A percentile compares a stretch with the other conserved stretches of the same genome.
Evolutionary conservation across 2,797 vertebrate genomes (phyloP).

Genomic region (Helostoma temminkii): DNA sequence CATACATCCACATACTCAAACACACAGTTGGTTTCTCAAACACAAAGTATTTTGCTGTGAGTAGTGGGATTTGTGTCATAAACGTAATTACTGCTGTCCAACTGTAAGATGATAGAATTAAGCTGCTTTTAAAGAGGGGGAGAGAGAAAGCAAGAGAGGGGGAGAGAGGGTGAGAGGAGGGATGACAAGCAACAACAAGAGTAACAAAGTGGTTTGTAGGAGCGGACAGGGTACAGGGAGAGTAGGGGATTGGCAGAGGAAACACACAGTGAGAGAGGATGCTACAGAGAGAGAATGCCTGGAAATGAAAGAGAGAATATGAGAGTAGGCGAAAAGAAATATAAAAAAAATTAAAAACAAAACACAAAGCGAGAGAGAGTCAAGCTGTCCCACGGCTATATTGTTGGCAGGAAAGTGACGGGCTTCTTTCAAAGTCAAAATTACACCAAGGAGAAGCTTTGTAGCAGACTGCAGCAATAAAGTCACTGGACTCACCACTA

Average conservation of each 20-base stretch:
- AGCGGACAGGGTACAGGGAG: conserved; percentile 22
- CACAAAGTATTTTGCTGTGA: conserved; percentile 71
- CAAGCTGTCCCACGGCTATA: conserved; percentile 71
- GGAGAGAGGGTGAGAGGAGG: conserved; percentile 11
- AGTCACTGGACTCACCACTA: conserved; percentile 55
- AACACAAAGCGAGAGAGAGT: conserved; percentile 57
- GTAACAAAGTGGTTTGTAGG: conserved; percentile 59
- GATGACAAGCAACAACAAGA: conserved; percentile 55
- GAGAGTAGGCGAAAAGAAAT: conserved; percentile 21
- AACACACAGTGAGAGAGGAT: conserved; percentile 45
- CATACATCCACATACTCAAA: conserved; percentile 30
- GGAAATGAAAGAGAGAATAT: conserved; percentile 38
- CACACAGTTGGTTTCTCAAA: conserved; percentile 23
- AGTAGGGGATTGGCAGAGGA: conserved; percentile 37
- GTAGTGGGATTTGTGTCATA: conserved; percentile 85
- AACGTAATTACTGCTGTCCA: conserved; percentile 86
- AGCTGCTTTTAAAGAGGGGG: conserved; percentile 80
- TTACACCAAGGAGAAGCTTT: conserved; percentile 76
- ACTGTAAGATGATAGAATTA: conserved; percentile 83
- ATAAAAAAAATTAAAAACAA: conserved; percentile 49
- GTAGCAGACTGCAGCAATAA: conserved; percentile 51
- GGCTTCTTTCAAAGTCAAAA: conserved; percentile 83
- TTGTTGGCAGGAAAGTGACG: conserved; percentile 72
- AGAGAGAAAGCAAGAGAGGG: conserved; percentile 15
- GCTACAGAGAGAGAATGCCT: conserved; percentile 32